phyloP scores from a whole-genome alignment of 1,140 invertebrate species.

The Drosophila ficusphila region DNA sequence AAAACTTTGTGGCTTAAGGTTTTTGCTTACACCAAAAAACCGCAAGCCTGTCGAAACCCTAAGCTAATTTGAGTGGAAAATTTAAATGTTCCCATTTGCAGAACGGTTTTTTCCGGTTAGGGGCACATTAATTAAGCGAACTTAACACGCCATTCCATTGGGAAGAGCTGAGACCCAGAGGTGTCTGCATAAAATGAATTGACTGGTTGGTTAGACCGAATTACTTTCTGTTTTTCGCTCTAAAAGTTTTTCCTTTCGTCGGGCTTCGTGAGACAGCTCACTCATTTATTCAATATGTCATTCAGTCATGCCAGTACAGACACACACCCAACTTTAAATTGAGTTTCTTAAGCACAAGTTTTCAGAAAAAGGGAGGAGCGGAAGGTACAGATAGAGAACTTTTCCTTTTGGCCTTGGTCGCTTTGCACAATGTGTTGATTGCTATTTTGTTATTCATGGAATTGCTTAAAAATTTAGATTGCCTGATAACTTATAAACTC shows the following conservation, averaged over 20 bases:
- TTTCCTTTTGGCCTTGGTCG: slow-evolving; percentile 24
- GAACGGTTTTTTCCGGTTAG: slow-evolving; percentile 34
- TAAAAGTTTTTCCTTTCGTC: slow-evolving; percentile 54
- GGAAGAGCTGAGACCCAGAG: slow-evolving; percentile 31
- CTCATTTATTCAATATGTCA: slow-evolving; percentile 59
- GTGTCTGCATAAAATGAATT: slow-evolving; percentile 72
- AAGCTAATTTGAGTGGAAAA: slow-evolving; percentile 34
- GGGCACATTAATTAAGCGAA: slow-evolving; percentile 71
- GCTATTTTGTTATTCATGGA: slow-evolving; percentile 74
- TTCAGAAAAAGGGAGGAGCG: slow-evolving; percentile 11
- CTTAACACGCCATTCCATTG: slow-evolving; percentile 49
- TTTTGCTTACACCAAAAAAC: neutral
- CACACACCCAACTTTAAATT: slow-evolving; percentile 65
- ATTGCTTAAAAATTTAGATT: slow-evolving; percentile 76
- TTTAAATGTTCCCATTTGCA: slow-evolving; percentile 46
- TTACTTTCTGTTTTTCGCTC: slow-evolving; percentile 39
- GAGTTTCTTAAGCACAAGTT: slow-evolving; percentile 43
- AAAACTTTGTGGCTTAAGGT: slow-evolving; percentile 5
- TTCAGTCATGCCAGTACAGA: slow-evolving; percentile 40
- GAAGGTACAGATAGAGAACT: slow-evolving; percentile 59
- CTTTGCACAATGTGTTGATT: slow-evolving; percentile 57
- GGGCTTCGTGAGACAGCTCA: slow-evolving; percentile 21
- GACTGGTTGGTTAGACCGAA: slow-evolving; percentile 37
- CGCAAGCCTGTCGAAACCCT: slow-evolving; percentile 35
- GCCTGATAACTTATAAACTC: slow-evolving; percentile 49